These are phyloP conservation scores for Mus pahari DNA, from an alignment of 2,113 vertebrate species.

Conservation along the genomic window DNA sequence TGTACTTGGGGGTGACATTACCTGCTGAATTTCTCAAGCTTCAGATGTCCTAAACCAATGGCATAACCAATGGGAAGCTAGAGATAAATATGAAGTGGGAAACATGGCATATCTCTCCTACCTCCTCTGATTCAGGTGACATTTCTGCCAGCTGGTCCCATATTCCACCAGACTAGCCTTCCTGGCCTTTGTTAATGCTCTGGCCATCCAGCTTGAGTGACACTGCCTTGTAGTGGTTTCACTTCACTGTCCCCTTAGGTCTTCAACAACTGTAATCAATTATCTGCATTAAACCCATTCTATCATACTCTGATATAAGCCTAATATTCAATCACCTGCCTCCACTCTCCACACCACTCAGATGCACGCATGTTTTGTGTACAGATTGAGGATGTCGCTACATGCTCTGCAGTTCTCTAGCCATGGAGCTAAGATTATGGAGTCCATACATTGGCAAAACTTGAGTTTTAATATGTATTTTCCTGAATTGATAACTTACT, in stretches of 20 bases:
- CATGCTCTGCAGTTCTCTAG: not conserved
- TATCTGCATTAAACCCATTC: not conserved
- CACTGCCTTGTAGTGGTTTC: not conserved
- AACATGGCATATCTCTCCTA: not conserved
- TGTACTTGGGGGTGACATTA: not conserved
- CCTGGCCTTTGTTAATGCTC: not conserved
- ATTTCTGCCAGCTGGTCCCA: not conserved
- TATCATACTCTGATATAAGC: not conserved
- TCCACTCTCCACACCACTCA: not conserved
- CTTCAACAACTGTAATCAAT: not conserved
- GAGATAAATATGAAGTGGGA: too few relatives aligned
- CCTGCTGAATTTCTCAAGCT: not conserved
- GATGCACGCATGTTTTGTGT: not conserved
- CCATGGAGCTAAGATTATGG: not conserved
- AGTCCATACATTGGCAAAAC: too few relatives aligned
- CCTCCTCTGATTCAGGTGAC: not conserved
- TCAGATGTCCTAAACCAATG: not conserved
- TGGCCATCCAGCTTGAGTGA: not conserved
- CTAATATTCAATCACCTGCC: not conserved
- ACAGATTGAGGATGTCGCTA: not conserved
- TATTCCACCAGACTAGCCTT: not conserved
- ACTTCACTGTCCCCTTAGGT: not conserved
- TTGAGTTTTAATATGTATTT: constrained; percentile 16
- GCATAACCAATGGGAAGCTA: not conserved
- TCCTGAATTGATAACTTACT: not conserved